Conservation (phyloP, 2,888 invertebrate genomes). For the Lottia gigantea region DNA sequence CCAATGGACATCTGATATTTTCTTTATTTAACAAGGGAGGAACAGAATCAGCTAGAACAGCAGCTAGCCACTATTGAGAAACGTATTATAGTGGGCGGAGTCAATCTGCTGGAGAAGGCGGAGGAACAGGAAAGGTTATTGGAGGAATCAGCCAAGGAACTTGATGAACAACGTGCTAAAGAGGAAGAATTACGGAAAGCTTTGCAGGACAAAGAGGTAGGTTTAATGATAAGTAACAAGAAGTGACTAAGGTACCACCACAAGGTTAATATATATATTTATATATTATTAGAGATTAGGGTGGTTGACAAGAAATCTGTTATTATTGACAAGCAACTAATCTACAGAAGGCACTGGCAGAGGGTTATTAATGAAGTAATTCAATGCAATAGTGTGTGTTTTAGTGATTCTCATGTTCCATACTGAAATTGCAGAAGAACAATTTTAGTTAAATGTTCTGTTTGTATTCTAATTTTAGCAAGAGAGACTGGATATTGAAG, state of each 20-base stretch:
- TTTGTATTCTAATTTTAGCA: constrained; percentile 72
- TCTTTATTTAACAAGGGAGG: constrained; percentile 67
- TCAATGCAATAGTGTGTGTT: too few relatives aligned
- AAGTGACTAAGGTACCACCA: too few relatives aligned
- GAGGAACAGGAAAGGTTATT: constrained; percentile 91
- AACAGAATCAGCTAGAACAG: constrained; percentile 84
- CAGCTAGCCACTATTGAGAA: constrained; percentile 89
- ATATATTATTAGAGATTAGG: too few relatives aligned
- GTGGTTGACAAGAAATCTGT: too few relatives aligned
- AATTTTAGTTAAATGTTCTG: too few relatives aligned
- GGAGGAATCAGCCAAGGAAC: constrained; percentile 80
- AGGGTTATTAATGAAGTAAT: too few relatives aligned
- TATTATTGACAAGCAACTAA: too few relatives aligned
- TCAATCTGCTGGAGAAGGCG: constrained; percentile 96
- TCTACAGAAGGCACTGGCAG: too few relatives aligned
- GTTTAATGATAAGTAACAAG: not conserved
- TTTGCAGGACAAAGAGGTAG: constrained; percentile 85
- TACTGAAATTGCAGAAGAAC: too few relatives aligned
- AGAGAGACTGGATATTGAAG: constrained; percentile 92
- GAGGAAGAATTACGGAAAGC: constrained; percentile 85
- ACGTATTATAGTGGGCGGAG: constrained; percentile 96
- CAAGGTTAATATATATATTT: too few relatives aligned
- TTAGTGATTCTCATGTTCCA: too few relatives aligned
- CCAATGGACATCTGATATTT: too few relatives aligned
- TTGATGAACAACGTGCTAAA: constrained; percentile 75